Conservation (phyloP, 2,888 invertebrate genomes). For the Argyresthia goedartella region DNA sequence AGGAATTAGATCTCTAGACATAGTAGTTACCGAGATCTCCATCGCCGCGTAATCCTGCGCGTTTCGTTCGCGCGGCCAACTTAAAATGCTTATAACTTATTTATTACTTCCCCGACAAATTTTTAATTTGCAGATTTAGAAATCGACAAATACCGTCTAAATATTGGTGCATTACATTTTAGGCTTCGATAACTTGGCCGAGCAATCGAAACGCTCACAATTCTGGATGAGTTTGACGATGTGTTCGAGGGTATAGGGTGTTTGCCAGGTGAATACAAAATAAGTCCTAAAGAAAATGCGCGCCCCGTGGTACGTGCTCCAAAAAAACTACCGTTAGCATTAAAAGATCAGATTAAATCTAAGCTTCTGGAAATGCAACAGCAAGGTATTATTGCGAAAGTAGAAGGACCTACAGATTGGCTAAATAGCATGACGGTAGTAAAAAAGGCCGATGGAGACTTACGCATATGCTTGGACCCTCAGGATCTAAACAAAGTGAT, state of each 20-base stretch:
- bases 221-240: conserved; percentile 9
- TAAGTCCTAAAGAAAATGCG: conserved; percentile 7
- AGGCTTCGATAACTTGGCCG: too few relatives aligned
- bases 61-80: too few relatives aligned
- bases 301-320: conserved; percentile 15
- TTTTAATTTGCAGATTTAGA: too few relatives aligned
- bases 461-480: conserved; percentile 16
- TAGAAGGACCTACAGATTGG: conserved; percentile 18
- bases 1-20: too few relatives aligned
- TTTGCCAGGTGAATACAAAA: conserved; percentile 11
- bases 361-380: conserved; percentile 16
- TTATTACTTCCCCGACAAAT: too few relatives aligned
- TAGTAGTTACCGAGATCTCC: too few relatives aligned
- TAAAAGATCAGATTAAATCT: conserved; percentile 13
- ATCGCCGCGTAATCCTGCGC: too few relatives aligned
- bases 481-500: conserved; percentile 12
- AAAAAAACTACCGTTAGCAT: conserved; percentile 14
- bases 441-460: neutral
- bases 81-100: too few relatives aligned
- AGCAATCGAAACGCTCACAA: too few relatives aligned
- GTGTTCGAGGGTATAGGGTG: conserved; percentile 11
- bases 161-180: too few relatives aligned
- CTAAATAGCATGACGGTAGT: conserved; percentile 11
- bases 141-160: too few relatives aligned
- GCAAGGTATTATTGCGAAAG: conserved; percentile 14